Conservation (phyloP, 2,797 vertebrate species). For the Babyrousa celebensis region DNA sequence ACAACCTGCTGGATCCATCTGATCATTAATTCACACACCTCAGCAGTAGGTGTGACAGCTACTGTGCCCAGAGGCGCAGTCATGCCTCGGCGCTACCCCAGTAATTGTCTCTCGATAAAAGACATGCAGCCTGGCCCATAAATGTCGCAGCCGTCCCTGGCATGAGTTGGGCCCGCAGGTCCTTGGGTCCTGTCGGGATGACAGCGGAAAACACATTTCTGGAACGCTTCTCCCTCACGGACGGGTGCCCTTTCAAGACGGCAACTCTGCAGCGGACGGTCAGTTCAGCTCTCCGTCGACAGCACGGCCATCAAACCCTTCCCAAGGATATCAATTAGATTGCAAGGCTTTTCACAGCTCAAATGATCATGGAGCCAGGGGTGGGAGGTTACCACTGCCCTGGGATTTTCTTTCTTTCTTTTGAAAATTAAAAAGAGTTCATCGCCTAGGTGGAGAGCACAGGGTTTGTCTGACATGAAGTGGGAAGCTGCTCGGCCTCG, state of each 20-base stretch:
- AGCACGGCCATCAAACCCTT: conserved; percentile 39
- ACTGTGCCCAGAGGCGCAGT: conserved; percentile 82
- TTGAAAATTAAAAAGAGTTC: conserved; percentile 68
- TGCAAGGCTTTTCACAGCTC: neutral
- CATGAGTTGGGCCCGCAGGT: conserved; percentile 75
- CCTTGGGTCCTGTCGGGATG: conserved; percentile 78
- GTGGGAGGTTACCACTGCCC: neutral
- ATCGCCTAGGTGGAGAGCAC: conserved; percentile 64
- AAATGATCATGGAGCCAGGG: conserved; percentile 53
- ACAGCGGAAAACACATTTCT: conserved; percentile 80
- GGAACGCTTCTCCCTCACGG: conserved; percentile 82
- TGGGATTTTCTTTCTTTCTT: neutral
- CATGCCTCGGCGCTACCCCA: conserved; percentile 67
- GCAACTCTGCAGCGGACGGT: conserved; percentile 15
- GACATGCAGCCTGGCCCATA: conserved; percentile 78
- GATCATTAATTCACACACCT: conserved; percentile 90
- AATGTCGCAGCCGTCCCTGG: conserved; percentile 82
- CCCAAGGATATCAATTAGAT: conserved; percentile 79
- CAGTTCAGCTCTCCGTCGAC: conserved; percentile 35
- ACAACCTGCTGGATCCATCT: conserved; percentile 85
- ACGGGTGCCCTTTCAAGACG: conserved; percentile 81
- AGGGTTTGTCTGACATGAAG: conserved; percentile 81
- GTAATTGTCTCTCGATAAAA: conserved; percentile 86
- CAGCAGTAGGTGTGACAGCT: conserved; percentile 83
- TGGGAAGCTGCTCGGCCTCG: conserved; percentile 79